phyloP scores from a whole-genome alignment of 23 tunicate species.

The Styela clava region DNA sequence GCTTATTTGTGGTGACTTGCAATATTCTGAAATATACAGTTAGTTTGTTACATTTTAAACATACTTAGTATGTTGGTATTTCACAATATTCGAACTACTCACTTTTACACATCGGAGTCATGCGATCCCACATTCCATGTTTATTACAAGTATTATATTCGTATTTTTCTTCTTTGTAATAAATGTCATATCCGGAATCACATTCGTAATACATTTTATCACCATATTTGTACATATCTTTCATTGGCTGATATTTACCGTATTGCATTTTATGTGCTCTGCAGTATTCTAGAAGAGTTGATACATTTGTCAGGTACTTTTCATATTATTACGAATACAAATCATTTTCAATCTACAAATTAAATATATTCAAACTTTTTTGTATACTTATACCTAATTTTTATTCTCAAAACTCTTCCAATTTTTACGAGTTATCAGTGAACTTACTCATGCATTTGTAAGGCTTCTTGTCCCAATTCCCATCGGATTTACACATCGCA shows the following conservation, averaged over 20 bases:
- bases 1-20: slow-evolving; percentile 5
- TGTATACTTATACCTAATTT: no score
- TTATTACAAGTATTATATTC: slow-evolving; percentile 10
- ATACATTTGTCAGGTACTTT: no score
- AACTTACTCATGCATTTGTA: slow-evolving; percentile 34
- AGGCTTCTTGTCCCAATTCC: slow-evolving; percentile 14
- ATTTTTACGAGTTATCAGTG: no score
- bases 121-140: slow-evolving; percentile 17
- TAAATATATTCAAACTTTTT: no score
- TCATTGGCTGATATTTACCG: slow-evolving; percentile 6
- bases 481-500: slow-evolving; percentile 6
- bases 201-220: slow-evolving; percentile 30
- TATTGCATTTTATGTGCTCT: background rate
- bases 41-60: background rate
- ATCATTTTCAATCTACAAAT: no score
- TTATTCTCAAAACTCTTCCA: no score
- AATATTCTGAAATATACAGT: slow-evolving; percentile 9
- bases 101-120: slow-evolving; percentile 26
- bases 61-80: no score
- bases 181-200: background rate
- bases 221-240: slow-evolving; percentile 12
- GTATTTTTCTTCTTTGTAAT: slow-evolving; percentile 5
- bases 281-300: slow-evolving; percentile 14
- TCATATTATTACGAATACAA: no score
- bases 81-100: background rate